Base-by-base conservation (phyloP, 2,888 invertebrate species). In the Philereme transversata region DNA sequence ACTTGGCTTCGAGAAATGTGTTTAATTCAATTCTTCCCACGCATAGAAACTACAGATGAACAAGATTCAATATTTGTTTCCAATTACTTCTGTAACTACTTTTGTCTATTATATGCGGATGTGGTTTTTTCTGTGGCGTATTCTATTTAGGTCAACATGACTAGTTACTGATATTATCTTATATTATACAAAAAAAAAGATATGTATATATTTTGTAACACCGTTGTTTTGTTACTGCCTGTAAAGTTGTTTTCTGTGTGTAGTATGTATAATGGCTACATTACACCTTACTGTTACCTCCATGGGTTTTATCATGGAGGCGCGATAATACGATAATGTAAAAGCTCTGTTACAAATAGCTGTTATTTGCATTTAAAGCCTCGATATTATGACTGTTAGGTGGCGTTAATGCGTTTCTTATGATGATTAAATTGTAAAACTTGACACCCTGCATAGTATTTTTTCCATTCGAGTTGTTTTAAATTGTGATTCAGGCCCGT, bases 241-340 rank as follows among this genome's bases (percentile, higher is more conserved):
- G 38, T 7, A 51, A n/a, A 45, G 34, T 49, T 53, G 33, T 36
- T 52, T 65, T 45, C 11, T 35, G 50, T 33, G 22, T 22, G 22
- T 38, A 38, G 7, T 38, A 36, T 38, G 34, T 4, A 36, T 47
- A 47, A 40, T 40, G 11, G 40, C 33, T 47, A 7, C 33, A 36
- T n/a, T 22, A 36, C 48, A 48, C n/a, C 35, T 11, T 7, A 11
- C 43, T 47, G 47, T 36, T 55, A 45, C 43, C 45, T 11, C 49
- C 36, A 44, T 35, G 35, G 45, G 44, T 52, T 61, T 44, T 55
- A 46, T 59, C 57, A 55, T 62, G 53, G 48, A 36, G 43, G 45
- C 47, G 52, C 57, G 35, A 49, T 62, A 72, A 69, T 63, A 50
- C 51, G 64, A 46, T 69, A 65, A 76, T 72, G 58, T 64, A 60